Conservation (phyloP, 1,140 invertebrate genomes). For the Drosophila nigromelanica region DNA sequence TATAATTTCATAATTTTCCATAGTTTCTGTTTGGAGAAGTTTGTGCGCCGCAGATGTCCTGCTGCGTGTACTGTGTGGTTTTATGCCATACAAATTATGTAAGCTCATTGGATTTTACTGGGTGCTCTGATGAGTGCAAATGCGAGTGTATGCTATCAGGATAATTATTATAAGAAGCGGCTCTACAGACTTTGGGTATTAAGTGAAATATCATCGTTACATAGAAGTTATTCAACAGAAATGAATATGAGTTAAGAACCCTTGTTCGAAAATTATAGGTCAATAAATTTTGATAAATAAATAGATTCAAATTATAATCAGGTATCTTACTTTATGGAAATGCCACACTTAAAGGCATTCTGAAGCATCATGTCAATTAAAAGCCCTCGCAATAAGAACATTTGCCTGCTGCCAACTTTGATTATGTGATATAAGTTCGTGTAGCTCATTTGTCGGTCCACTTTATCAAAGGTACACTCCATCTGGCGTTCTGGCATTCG, state of each 20-base stretch:
- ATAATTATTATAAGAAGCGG: background rate
- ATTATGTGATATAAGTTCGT: background rate
- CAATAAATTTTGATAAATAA: no score
- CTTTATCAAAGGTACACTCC: conserved; percentile 31
- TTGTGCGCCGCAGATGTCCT: conserved; percentile 73
- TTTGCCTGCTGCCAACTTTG: conserved; percentile 1
- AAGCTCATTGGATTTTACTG: conserved; percentile 23
- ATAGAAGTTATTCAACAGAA: no score
- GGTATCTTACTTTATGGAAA: no score
- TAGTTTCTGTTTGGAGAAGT: conserved; percentile 51
- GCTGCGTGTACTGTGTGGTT: conserved; percentile 53
- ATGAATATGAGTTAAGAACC: no score
- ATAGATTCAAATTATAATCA: no score
- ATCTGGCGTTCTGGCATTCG: conserved; percentile 6
- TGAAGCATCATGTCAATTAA: no score
- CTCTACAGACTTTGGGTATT: background rate
- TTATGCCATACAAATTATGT: conserved; percentile 72
- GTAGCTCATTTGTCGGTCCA: conserved; percentile 25
- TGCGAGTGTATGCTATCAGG: background rate
- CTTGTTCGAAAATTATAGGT: no score
- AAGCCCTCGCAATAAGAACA: no score
- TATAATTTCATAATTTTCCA: conserved; percentile 81
- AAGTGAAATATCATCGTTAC: no score
- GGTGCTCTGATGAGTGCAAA: conserved; percentile 1
- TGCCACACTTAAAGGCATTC: no score